A percentile compares a stretch with the other conserved stretches of the same genome.
These are phyloP conservation scores for Argyresthia goedartella DNA, from an alignment of 2,888 invertebrate genomes.

Conservation along the genomic window DNA sequence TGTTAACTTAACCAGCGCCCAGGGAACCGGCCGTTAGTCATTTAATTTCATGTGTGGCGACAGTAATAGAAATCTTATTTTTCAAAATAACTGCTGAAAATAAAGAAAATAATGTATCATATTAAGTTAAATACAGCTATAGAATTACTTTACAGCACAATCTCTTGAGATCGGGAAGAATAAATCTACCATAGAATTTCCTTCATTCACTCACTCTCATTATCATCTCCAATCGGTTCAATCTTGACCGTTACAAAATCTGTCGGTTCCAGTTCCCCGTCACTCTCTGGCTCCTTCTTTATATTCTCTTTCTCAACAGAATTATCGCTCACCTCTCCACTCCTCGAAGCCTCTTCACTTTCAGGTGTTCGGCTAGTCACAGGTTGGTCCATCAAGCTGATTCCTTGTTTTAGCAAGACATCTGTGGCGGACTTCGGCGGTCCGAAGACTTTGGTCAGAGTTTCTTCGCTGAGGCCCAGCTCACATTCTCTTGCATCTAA, in stretches of 20 bases:
- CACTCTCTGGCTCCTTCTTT: slow-evolving; percentile 11
- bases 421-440: slow-evolving; percentile 24
- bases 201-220: too few species aligned
- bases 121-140: too few species aligned
- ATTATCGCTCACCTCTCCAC: slow-evolving; percentile 5
- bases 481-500: slow-evolving; percentile 53
- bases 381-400: not conserved
- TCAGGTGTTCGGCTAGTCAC: not conserved
- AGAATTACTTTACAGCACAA: too few species aligned
- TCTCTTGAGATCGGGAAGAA: too few species aligned
- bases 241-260: slow-evolving; percentile 61
- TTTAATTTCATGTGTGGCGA: too few species aligned
- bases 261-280: slow-evolving; percentile 41
- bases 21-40: too few species aligned
- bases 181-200: too few species aligned
- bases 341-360: not conserved
- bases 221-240: slow-evolving; percentile 33
- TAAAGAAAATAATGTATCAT: too few species aligned
- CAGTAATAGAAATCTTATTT: too few species aligned
- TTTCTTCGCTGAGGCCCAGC: slow-evolving; percentile 42
- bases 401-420: slow-evolving; percentile 3
- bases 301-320: slow-evolving; percentile 5
- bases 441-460: slow-evolving; percentile 49
- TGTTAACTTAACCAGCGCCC: too few species aligned
- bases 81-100: too few species aligned